Percentiles rank a stretch among this genome's conserved stretches.
Evolutionary conservation across 1,140 invertebrate genomes (phyloP).

Genomic region (Sarcophaga peregrina): DNA sequence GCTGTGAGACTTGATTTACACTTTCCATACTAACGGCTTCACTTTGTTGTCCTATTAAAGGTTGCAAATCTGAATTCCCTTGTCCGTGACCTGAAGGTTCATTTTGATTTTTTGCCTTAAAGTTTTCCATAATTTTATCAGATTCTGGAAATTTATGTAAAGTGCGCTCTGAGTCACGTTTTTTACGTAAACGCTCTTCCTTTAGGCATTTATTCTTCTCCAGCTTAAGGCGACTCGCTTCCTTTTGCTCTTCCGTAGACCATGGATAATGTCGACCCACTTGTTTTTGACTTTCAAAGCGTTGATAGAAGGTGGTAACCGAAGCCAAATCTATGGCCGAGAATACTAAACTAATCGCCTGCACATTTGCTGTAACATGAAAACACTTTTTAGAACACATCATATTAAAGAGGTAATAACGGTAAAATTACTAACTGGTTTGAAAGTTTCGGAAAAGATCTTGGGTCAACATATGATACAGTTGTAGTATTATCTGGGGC

Average conservation of each 20-base stretch:
- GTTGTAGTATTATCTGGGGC: constrained; percentile 76
- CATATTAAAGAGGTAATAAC: background rate
- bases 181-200: constrained; percentile 50
- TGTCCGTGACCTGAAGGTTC: background rate
- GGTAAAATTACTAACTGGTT: constrained; percentile 53
- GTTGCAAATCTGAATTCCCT: background rate
- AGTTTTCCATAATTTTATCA: constrained; percentile 62
- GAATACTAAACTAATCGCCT: constrained; percentile 73
- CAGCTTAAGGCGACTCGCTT: constrained; percentile 49
- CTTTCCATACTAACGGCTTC: background rate
- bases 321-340: constrained; percentile 75
- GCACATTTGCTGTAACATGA: constrained; percentile 70
- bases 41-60: background rate
- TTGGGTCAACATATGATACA: constrained; percentile 70
- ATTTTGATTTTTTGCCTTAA: constrained; percentile 28
- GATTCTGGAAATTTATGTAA: constrained; percentile 59
- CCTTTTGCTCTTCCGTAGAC: constrained; percentile 67
- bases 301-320: constrained; percentile 76
- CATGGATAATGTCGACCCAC: constrained; percentile 79
- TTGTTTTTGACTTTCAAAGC: constrained; percentile 81
- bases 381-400: background rate
- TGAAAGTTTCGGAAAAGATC: constrained; percentile 63
- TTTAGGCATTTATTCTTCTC: constrained; percentile 54
- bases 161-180: constrained; percentile 60
- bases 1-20: background rate